Evolutionary conservation across 2,797 vertebrate genomes (phyloP), one percentile per base, ranked within the genome.

Genomic region (Pteropus rufus): DNA sequence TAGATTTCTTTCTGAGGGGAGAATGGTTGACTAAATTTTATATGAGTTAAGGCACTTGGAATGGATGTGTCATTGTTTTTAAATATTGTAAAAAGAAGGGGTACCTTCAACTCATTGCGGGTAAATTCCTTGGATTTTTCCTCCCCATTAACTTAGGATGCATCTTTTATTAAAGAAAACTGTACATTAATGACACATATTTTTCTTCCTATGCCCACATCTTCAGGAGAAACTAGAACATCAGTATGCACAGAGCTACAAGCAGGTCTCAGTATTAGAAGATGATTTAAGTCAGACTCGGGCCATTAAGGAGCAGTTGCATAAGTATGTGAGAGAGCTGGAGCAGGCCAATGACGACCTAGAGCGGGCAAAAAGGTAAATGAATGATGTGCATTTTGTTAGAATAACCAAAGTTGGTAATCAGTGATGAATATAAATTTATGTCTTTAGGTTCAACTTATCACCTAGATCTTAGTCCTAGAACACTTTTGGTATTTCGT

Each of bases 271-370:
- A 0, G 97, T 99, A 97, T 97, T 99, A 85, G 99, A 99, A 98
- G 99, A 99, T 64, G 99, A 99, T 97, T 98, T 99, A 97, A 99
- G 99, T 96, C 99, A 99, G 98, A 99, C 99, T 0, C 98, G 99
- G 31, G 99, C 99, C 98, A 99, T 99, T 98, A 99, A 99, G 98
- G 99, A 99, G 97, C 99, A 99, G 98, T 98, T 99, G 87, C 99
- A 99, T 98, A 99, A 99, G 98, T 99, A 99, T 0, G 99, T 99
- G 93, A 94, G 99, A 87, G 99, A 99, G 98, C 98, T 99, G 83
- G 99, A 99, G 97, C 99, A 99, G 98, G 99, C 99, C 97, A 99
- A 99, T 5, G 99, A 99, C 0, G 99, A 99, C 99, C 98, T 99
- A 98, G 99, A 99, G 98, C 99, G 99, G 97, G 99, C 99, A 21